Base-by-base conservation (phyloP, 2,888 invertebrate species). In the Heteromurus nitidus region DNA sequence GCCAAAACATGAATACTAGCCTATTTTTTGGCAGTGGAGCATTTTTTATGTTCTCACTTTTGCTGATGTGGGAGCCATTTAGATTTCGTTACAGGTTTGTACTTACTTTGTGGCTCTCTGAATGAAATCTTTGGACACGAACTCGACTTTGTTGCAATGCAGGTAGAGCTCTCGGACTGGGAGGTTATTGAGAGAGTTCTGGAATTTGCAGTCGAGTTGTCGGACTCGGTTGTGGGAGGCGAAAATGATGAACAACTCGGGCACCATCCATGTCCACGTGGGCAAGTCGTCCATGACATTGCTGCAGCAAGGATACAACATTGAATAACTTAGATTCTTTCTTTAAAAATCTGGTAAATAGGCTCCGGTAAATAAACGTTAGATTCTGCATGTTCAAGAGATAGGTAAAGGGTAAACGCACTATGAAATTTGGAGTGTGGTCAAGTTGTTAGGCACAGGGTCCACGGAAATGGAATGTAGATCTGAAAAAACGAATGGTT, bases 391-490 rank as follows among this genome's bases (percentile, higher is more conserved):
- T n/a, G n/a, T n/a, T n/a, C n/a, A n/a, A n/a, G n/a, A n/a, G n/a
- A n/a, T n/a, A n/a, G n/a, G n/a, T n/a, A n/a, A n/a, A n/a, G 7
- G 28, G 22, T 22, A 65, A 44, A 11, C 90, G 90, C 88, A 91
- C 91, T 94, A 93, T 7, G 95, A 95, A 13, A 95, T 92, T 88
- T 96, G 94, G 60, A 96, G 91, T 88, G 95, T 94, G 85, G 93
- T 92, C 64, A 96, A 90, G 88, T 93, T 93, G 30, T 91, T 90
- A 26, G 95, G 95, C 68, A 93, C 91, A 24, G 94, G 93, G 68
- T 92, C 91, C 11, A 94, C 92, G 3, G 92, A 92, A 50, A 96
- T 90, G 85, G 92, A 93, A 87, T 93, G 93, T 82, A 95, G 89
- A 89, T 92, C 95, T 95, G 90, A 73, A 92, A 92, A 83, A 31